phyloP scores from a whole-genome alignment of 2,888 invertebrate species.

The Plebejus argus region DNA sequence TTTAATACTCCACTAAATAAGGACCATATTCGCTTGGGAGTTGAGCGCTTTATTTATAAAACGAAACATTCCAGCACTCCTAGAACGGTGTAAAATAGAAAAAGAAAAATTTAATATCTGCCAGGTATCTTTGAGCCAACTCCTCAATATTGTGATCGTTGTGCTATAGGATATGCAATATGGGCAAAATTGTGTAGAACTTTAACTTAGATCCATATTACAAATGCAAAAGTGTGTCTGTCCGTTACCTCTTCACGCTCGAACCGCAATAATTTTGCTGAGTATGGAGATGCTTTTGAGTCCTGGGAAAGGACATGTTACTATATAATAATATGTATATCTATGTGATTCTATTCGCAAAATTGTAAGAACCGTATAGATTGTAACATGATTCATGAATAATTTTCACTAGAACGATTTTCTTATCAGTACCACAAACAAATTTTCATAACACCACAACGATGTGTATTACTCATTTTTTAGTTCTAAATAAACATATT shows the following conservation, averaged over 20 bases:
- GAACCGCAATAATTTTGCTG: too few relatives aligned
- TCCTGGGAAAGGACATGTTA: not conserved
- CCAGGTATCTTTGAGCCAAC: conserved; percentile 8
- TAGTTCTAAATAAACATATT: not conserved
- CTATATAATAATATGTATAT: not conserved
- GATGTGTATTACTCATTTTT: not conserved
- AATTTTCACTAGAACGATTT: not conserved
- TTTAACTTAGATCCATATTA: not conserved
- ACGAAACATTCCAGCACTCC: conserved; percentile 39
- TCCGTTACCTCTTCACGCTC: too few relatives aligned
- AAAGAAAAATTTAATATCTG: conserved; percentile 36
- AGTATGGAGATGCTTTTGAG: not conserved
- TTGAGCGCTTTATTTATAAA: conserved; percentile 5
- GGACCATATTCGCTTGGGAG: not conserved
- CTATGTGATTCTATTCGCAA: not conserved
- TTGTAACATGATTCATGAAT: not conserved
- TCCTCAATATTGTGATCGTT: not conserved
- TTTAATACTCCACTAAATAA: not conserved
- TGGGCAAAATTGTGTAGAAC: not conserved
- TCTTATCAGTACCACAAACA: not conserved
- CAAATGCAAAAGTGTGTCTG: too few relatives aligned
- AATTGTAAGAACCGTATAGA: not conserved
- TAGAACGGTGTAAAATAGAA: conserved; percentile 41
- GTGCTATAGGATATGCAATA: not conserved
- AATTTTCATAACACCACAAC: not conserved